phyloP scores from a whole-genome alignment of 2,113 vertebrate species.

The Burhinus oedicnemus region DNA sequence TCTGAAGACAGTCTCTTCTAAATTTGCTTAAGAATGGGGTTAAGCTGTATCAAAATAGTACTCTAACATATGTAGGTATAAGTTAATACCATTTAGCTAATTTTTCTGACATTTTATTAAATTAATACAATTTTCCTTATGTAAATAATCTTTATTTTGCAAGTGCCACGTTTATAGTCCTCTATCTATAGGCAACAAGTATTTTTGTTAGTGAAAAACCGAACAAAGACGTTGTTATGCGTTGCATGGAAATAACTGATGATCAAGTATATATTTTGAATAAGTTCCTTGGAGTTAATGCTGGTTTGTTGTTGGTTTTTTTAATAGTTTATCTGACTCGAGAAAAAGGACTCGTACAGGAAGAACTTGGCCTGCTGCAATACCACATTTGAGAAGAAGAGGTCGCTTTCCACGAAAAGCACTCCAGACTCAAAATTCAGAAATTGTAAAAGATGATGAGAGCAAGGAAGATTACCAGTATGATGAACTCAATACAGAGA shows the following conservation, averaged over 20 bases:
- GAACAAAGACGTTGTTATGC: not conserved
- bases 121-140: not conserved
- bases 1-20: not conserved
- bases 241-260: not conserved
- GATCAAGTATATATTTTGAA: not conserved
- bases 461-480: slow-evolving; percentile 83
- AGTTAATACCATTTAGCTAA: not conserved
- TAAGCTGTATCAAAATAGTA: not conserved
- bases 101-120: not conserved
- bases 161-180: not conserved
- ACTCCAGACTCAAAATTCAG: slow-evolving; percentile 88
- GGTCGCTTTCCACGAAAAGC: slow-evolving; percentile 90
- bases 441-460: slow-evolving; percentile 86
- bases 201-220: not conserved
- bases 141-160: not conserved
- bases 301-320: not conserved
- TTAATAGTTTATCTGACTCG: slow-evolving; percentile 81
- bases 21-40: not conserved
- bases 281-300: not conserved
- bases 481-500: slow-evolving; percentile 89
- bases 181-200: not conserved
- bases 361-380: slow-evolving; percentile 85
- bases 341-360: slow-evolving; percentile 87
- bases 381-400: slow-evolving; percentile 87
- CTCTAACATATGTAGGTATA: not conserved